Evolutionary conservation across 2,797 vertebrate genomes (phyloP).

Genomic region (Aulostomus chinensis): DNA sequence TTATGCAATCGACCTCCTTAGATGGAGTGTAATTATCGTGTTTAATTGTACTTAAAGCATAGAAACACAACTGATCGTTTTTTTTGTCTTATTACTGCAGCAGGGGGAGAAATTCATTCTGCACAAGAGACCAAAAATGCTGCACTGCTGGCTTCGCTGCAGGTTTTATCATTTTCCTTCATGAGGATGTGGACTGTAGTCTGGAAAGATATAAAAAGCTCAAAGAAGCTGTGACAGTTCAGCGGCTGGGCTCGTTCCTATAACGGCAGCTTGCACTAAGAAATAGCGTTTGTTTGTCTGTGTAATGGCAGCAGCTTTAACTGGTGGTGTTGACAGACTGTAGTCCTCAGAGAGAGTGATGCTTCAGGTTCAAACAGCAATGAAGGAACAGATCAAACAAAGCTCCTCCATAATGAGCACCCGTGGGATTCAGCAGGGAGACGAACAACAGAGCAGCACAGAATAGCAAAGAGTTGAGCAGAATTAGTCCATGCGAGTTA

Average conservation of each 20-base stretch:
- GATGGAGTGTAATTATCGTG: slow-evolving; percentile 47
- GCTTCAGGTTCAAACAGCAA: slow-evolving; percentile 57
- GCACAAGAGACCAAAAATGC: slow-evolving; percentile 3
- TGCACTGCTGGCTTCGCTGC: slow-evolving; percentile 12
- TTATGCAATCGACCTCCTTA: slow-evolving; percentile 44
- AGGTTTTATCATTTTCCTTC: neutral
- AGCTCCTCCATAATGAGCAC: slow-evolving; percentile 61
- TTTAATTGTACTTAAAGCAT: slow-evolving; percentile 47
- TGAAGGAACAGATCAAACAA: slow-evolving; percentile 61
- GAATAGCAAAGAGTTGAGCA: neutral
- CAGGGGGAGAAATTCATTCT: slow-evolving; percentile 17
- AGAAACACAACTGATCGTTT: slow-evolving; percentile 30
- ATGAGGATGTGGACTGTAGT: too few relatives aligned
- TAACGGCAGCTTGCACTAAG: slow-evolving; percentile 26
- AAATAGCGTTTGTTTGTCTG: slow-evolving; percentile 35
- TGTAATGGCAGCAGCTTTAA: slow-evolving; percentile 44
- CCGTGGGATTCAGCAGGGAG: slow-evolving; percentile 41
- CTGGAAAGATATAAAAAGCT: neutral
- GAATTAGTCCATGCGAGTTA: slow-evolving; percentile 10
- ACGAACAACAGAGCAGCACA: slow-evolving; percentile 2
- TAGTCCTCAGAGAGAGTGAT: slow-evolving; percentile 24
- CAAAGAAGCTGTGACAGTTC: neutral
- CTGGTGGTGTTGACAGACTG: slow-evolving; percentile 20
- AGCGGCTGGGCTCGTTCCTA: slow-evolving; percentile 5
- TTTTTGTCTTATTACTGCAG: neutral